Evolutionary conservation across 2,888 invertebrate species (phyloP), one percentile per base, ranked within the genome.

Genomic region (Drosophila fulvimacula): DNA sequence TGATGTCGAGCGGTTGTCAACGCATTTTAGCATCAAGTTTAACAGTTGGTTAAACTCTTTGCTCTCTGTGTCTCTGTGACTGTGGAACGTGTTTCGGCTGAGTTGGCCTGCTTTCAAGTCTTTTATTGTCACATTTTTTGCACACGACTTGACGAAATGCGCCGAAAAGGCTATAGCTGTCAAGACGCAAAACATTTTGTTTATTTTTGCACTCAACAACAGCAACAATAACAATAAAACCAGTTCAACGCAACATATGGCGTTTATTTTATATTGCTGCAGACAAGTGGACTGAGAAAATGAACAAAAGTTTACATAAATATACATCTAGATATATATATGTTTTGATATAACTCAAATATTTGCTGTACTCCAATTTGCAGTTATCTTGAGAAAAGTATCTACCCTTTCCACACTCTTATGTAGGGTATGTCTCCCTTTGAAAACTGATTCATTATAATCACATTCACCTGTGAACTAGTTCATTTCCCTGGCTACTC

Each of bases 191-290:
- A 81, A 76, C 69, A 81, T 75, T 80, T 83, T 83, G 77, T 83
- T 81, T 79, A 80, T 81, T 83, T 83, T 86, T 56, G 68, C 76
- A 73, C 65, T 74, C 59, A 59, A 68, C 66, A 58, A 56, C 56
- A 57, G 53, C 38, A 72, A 49, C 44, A 60, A 46, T 30, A 62
- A 70, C 42, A 49, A 61, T 36, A 55, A 80, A 83, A 82, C 84
- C 82, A 87, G 87, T 83, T 81, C 82, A 78, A 69, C 59, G 51
- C 81, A 64, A 86, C 82, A 84, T 82, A 80, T 82, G 80, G 80
- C 79, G 73, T 74, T 34, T 69, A 30, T 75, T 78, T 76, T 75
- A 67, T 65, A 46, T 52, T 38, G 34, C 27, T n/a, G 13, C 48
- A 42, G 65, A 77, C 71, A 77, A 77, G 67, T 73, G 67, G 42